Evolutionary conservation across 2,113 vertebrate genomes (phyloP).

Genomic region (Lontra canadensis): DNA sequence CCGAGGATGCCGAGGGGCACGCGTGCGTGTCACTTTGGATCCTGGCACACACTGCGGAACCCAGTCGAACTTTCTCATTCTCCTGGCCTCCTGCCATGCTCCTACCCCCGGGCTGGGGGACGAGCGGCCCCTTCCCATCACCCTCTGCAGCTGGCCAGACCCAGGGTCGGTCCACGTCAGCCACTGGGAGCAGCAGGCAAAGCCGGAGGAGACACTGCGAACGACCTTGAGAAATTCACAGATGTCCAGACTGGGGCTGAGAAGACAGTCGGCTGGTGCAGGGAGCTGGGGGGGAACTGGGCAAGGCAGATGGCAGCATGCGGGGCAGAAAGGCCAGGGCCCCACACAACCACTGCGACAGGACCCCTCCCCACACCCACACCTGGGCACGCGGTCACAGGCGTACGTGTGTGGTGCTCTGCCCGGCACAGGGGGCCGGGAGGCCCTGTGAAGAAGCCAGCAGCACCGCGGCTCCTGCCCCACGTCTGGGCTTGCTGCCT

Average conservation of each 20-base stretch:
- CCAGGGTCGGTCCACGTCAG: too few relatives aligned
- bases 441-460: not conserved
- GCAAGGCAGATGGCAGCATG: not conserved
- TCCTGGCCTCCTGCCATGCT: not conserved
- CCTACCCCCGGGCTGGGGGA: not conserved
- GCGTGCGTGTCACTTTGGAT: not conserved
- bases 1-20: not conserved
- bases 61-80: not conserved
- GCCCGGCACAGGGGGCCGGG: not conserved
- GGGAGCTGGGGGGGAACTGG: too few relatives aligned
- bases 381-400: too few relatives aligned
- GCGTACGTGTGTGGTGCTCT: accelerated
- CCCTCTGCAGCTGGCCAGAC: not conserved
- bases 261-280: accelerated
- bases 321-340: not conserved
- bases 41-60: not conserved
- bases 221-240: not conserved
- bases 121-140: not conserved
- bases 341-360: not conserved
- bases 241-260: not conserved
- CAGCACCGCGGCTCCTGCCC: not conserved
- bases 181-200: not conserved
- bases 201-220: not conserved
- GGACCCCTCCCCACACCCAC: not conserved
- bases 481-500: not conserved